Evolutionary conservation across 2,888 invertebrate species (phyloP), one percentile per base, ranked within the genome.

Genomic region (Stenichneumon culpator): DNA sequence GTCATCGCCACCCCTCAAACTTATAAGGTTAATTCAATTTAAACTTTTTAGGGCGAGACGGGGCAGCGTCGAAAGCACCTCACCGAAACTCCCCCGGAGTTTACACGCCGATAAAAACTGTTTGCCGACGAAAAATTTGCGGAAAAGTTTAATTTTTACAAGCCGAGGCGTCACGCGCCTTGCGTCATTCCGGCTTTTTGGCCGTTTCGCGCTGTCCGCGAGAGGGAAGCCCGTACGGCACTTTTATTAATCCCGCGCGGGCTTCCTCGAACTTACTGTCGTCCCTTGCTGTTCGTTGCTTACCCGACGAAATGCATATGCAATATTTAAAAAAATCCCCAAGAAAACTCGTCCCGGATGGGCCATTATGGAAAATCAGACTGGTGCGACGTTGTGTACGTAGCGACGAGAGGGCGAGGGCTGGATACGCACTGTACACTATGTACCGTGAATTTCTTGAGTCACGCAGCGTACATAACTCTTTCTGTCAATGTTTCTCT

Each of bases 11-110:
- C 57, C 81, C 54, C 75, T 70, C 77, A 74, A 72, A 86, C 88
- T 90, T 89, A 88, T 88, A 88, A 88, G 88, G 87, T 89, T 91
- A 91, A 92, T 90, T 91, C 89, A 91, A 92, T 92, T 89, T 89
- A 90, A 92, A 91, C 87, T 92, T 84, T 82, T 72, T 79, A 83
- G 70, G 86, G 72, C 72, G 63, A 50, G 73, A 50, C 44, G 3
- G 16, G 44, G n/a, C 73, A 65, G 65, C 63, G 75, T 32, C 25
- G 79, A 67, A 72, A 79, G 77, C 67, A 63, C 68, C 79, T 72
- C 73, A 32, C 19, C 50, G 25, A 44, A 44, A 9, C 57, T 57
- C 57, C n/a, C 54, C 57, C 25, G 22, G 74, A 86, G 84, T 88
- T 87, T 72, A 75, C 81, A 80, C 83, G 47, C 60, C 65, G 63